Percentiles rank a stretch among this genome's conserved stretches.
These are phyloP conservation scores for Rhipidura dahli DNA, from an alignment of 2,113 vertebrate species.

Conservation along the genomic window DNA sequence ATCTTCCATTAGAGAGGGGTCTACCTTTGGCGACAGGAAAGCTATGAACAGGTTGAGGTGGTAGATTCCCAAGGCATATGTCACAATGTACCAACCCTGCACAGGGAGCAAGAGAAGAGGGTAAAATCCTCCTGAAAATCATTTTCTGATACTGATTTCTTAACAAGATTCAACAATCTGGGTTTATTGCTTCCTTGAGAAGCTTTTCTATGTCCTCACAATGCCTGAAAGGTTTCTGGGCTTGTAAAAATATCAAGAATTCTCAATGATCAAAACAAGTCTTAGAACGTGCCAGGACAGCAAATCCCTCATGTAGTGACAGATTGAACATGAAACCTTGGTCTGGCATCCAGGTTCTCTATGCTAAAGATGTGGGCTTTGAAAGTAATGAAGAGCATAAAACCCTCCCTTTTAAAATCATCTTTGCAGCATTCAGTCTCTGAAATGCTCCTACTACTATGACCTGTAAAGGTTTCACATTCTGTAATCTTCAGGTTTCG, in stretches of 20 bases:
- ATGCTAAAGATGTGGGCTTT: not conserved
- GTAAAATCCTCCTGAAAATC: not conserved
- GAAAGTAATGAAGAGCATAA: not conserved
- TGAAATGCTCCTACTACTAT: not conserved
- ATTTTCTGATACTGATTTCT: not conserved
- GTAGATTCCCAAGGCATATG: slow-evolving; percentile 85
- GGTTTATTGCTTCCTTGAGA: not conserved
- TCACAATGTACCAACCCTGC: slow-evolving; percentile 86
- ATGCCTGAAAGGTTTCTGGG: not conserved
- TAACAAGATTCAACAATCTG: not conserved
- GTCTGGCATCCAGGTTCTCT: not conserved
- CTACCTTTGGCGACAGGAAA: slow-evolving; percentile 85
- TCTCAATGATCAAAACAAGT: not conserved
- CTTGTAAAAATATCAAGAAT: not conserved
- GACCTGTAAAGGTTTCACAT: not conserved
- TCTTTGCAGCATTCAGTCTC: not conserved
- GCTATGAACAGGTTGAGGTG: slow-evolving; percentile 86
- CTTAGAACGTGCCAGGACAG: not conserved
- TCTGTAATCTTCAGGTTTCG: not conserved
- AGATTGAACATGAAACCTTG: not conserved
- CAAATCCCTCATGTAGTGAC: not conserved
- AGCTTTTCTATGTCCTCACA: not conserved
- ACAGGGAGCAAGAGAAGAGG: not conserved
- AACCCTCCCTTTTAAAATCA: not conserved
- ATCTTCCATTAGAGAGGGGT: slow-evolving; percentile 83